Base-by-base conservation (phyloP, 2,113 vertebrate species). In the Eptesicus fuscus region DNA sequence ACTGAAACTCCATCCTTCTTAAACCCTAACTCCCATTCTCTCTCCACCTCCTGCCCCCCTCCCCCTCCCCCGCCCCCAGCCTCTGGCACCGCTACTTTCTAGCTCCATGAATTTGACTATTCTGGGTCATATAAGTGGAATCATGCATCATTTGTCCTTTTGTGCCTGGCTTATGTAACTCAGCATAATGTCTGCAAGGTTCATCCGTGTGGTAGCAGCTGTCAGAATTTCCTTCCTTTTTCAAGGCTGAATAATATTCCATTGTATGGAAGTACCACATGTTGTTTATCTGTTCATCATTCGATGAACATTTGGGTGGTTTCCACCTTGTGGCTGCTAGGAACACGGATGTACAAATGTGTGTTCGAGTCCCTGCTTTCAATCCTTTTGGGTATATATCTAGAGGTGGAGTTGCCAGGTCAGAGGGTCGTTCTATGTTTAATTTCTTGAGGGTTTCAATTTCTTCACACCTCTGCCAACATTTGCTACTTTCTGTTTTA, bases 1-100 rank as follows among this genome's bases (percentile, higher is more conserved):
- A 37, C 32, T 25, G 53, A 44, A 71, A 40, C 11, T 56, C 76
- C 10, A n/a, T 67, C 13, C 42, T 30, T 59, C 25, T 10, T 16
- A 32, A 59, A 23, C 14, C 42, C 30, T 7, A 11, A 40, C 10
- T 22, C 67, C 12, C 7, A 0, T 18, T 28, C 2, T 11, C 30
- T n/a, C 23, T 56, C 37, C 59, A 61, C 59, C 23, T 25, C 20
- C 37, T 37, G 2, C 37, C 37, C 49, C 5, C 51, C 1, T 7
- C 5, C 51, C 51, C 23, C 22, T 25, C 9, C 9, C 4, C 9
- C 53, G 1, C 7, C 35, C 35, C 23, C 20, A 0, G 78, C 20
- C n/a, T 25, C 87, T 61, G 61, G 61, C 87, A 44, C 25, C 16
- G 3, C 56, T 69, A 5, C 37, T n/a, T 30, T 73, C 93, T 35